Base-by-base conservation (phyloP, 53 echinoderm and acorn worm genomes). In the Arbacia lixula region DNA sequence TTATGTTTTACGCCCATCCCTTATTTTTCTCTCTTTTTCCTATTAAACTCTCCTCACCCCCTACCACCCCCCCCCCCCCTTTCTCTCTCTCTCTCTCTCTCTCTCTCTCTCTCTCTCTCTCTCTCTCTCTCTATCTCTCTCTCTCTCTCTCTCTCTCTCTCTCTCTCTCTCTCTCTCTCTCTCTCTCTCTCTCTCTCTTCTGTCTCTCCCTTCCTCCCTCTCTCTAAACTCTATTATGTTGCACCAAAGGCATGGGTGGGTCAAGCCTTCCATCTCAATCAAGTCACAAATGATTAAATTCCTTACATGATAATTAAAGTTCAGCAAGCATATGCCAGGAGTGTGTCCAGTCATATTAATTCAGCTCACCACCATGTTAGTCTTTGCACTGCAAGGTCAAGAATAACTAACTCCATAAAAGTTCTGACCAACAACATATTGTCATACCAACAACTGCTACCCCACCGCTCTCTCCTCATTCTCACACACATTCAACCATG, bases 281-380 rank as follows among this genome's bases (percentile, higher is more conserved):
- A 38, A 36, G 24, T 37, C 36, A n/a, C 66, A 66, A 66, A 66
- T 66, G 38, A 66, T 66, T 66, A 21, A 37, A 38, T 66, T 66
- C 66, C 66, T 24, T 25, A 22, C 22, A 36, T 21, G 9, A 36
- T 36, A 66, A 66, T 66, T 38, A 66, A 66, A n/a, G n/a, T n/a
- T n/a, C n/a, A n/a, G n/a, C n/a, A n/a, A n/a, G n/a, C n/a, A n/a
- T n/a, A n/a, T n/a, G n/a, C n/a, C n/a, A n/a, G n/a, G n/a, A n/a
- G n/a, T n/a, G n/a, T n/a, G n/a, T n/a, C n/a, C n/a, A n/a, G n/a
- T n/a, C n/a, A n/a, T n/a, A n/a, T n/a, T n/a, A n/a, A n/a, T n/a
- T n/a, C n/a, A n/a, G n/a, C n/a, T n/a, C n/a, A n/a, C n/a, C n/a
- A n/a, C n/a, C n/a, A n/a, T n/a, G n/a, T n/a, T n/a, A n/a, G n/a